Evolutionary conservation across 2,888 invertebrate species (phyloP), one percentile per base, ranked within the genome.

Genomic region (Xiphydria camelus): DNA sequence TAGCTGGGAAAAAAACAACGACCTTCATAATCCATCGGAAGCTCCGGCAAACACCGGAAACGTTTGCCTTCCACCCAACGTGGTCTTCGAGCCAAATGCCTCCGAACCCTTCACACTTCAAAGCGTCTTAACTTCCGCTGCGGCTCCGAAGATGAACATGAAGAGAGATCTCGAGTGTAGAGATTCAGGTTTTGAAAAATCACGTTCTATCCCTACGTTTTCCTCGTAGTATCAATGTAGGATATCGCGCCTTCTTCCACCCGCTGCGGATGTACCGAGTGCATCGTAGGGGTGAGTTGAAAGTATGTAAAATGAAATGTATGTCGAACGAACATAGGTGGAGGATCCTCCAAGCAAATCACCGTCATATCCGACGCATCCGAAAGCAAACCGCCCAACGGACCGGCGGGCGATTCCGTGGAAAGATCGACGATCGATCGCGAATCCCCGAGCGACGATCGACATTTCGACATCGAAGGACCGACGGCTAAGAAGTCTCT

Each of bases 101-200:
- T 66, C 64, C 3, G 66, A 66, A 40, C 65, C 66, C 0, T 66
- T 66, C 29, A 64, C 65, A 0, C 52, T 65, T 37, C 64, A 66
- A 50, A 61, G 58, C 17, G 54, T 62, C 15, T 51, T 46, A 19
- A 46, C 52, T 5, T n/a, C 49, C 4, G 47, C 52, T 4, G 50
- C 55, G 1, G 51, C 45, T 18, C 10, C 47, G 5, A 47, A 26
- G 3, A 37, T 35, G 26, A 12, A 15, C 2, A 7, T 32, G n/a
- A 58, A 47, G 12, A 53, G 47, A 3, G 51, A 52, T 2, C 12
- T 20, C 7, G 5, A 12, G 7, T 10, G 12, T 5, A 6, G 29
- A 29, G 29, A 29, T 29, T 29, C 29, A 29, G 29, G 29, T 2
- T n/a, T n/a, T n/a, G n/a, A n/a, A n/a, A n/a, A n/a, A n/a, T n/a